Evolutionary conservation across 1,140 invertebrate genomes (phyloP).

Genomic region (Euglossa dilemma): DNA sequence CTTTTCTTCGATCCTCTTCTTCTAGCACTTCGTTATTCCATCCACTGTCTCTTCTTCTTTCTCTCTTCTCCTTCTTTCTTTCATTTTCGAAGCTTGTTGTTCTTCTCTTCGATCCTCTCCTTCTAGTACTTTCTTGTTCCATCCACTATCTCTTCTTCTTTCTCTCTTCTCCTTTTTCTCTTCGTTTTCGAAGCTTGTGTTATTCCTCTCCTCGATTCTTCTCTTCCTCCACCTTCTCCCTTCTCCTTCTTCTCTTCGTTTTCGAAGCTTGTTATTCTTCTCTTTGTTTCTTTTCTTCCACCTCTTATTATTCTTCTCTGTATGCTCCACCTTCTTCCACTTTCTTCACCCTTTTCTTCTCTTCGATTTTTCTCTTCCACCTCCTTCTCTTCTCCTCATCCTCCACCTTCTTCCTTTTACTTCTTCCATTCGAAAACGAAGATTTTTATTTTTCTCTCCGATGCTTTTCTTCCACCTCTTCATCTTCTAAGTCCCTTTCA

Average conservation of each 20-base stretch:
- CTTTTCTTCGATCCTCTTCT: conserved; percentile 4
- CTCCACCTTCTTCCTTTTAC: too few species aligned
- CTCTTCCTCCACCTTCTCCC: not conserved
- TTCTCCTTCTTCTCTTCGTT: not conserved
- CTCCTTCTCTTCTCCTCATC: too few species aligned
- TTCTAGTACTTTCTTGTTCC: too few species aligned
- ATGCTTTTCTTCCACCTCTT: not conserved
- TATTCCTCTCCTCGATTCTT: too few species aligned
- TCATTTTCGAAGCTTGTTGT: too few species aligned
- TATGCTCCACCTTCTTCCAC: too few species aligned
- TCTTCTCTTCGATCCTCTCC: too few species aligned
- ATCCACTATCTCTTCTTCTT: too few species aligned
- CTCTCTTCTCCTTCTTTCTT: not conserved
- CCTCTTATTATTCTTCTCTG: not conserved
- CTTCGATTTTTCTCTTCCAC: too few species aligned
- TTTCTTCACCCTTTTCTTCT: not conserved
- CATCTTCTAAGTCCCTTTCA: not conserved
- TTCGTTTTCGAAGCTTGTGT: too few species aligned
- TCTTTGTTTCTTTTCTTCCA: not conserved
- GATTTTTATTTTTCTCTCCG: conserved; percentile 18
- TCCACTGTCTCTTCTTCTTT: not conserved
- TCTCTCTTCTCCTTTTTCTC: conserved; percentile 13
- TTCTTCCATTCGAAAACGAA: not conserved
- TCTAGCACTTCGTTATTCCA: not conserved
- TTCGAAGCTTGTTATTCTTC: conserved; percentile 12